Evolutionary conservation across 1,140 invertebrate genomes (phyloP), one percentile per base, ranked within the genome.

Genomic region (Drosophila truncata): DNA sequence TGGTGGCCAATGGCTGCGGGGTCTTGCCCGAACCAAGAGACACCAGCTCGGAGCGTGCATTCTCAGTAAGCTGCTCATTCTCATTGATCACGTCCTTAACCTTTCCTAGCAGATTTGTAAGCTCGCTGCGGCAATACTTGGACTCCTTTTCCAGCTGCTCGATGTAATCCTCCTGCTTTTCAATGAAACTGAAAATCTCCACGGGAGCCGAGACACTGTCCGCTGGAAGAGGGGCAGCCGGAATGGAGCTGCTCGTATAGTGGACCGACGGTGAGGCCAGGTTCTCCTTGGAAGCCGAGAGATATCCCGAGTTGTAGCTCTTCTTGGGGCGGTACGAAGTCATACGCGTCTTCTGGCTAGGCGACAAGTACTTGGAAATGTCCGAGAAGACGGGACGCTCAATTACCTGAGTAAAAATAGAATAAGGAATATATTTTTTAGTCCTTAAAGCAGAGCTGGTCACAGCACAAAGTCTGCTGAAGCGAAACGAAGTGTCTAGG

Each of bases 121-220:
- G 88, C 91, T 97, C 96, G 42, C 96, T 95, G 93, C 95, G 94
- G 86, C 96, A 97, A 88, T 96, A 97, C 75, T 95, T 95, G 46
- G 96, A 96, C 92, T 97, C 96, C 74, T 95, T 95, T 92, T 97
- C 96, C 20, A 97, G 80, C 82, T 97, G 96, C 57, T 97, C 95
- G 31, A 97, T 97, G 73, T 97, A 97, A 63, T 97, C 96, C 88
- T 97, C 96, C 85, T 97, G 97, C 58, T 96, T 95, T 91, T 97
- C 95, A 25, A 97, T 96, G 78, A 97, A 97, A 52, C 95, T 94
- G 73, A 95, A 94, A 16, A 96, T 85, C 88, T 96, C 95, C 10
- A 82, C 82, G 0, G 92, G 91, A 8, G 92, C 88, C 18, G 87
- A 82, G 7, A 87, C 87, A 44, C 74, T 91, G 13, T 91, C 83